Evolutionary conservation across 2,797 vertebrate genomes (phyloP).

Genomic region (Sylvilagus floridanus): DNA sequence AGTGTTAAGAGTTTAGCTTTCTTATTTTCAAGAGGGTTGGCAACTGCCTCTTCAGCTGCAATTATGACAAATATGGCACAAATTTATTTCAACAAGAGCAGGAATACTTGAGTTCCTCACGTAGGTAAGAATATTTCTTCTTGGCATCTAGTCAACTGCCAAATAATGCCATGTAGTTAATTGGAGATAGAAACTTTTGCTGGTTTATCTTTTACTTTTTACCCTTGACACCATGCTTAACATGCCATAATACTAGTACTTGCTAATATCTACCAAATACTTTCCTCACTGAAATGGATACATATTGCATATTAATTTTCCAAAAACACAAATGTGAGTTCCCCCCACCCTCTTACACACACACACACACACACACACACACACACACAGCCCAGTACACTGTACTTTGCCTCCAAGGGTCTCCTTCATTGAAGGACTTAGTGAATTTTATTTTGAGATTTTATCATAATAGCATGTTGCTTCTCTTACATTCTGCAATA

Average conservation of each 20-base stretch:
- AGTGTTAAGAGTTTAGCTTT: constrained; percentile 19
- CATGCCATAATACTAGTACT: not conserved
- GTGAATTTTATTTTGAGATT: not conserved
- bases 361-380: too few species aligned
- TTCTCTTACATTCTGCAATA: not conserved
- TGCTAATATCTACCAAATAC: not conserved
- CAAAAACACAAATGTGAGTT: not conserved
- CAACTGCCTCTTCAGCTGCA: constrained; percentile 29
- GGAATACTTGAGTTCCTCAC: not conserved
- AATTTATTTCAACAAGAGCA: constrained; percentile 1
- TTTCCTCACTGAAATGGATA: constrained; percentile 4
- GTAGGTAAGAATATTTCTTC: not conserved
- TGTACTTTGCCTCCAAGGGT: not conserved
- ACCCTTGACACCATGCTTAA: not conserved
- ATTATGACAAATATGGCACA: constrained; percentile 61
- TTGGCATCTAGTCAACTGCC: not conserved
- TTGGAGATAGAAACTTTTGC: not conserved
- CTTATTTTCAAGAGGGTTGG: constrained; percentile 33
- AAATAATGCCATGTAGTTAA: not conserved
- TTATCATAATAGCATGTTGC: not conserved
- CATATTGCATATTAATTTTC: not conserved
- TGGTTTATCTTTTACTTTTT: not conserved
- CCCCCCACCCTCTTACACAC: too few species aligned
- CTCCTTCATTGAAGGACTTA: not conserved
- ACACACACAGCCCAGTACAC: not conserved